These are phyloP conservation scores for Laodelphax striatellus DNA, from an alignment of 1,140 invertebrate genomes.

Conservation along the genomic window DNA sequence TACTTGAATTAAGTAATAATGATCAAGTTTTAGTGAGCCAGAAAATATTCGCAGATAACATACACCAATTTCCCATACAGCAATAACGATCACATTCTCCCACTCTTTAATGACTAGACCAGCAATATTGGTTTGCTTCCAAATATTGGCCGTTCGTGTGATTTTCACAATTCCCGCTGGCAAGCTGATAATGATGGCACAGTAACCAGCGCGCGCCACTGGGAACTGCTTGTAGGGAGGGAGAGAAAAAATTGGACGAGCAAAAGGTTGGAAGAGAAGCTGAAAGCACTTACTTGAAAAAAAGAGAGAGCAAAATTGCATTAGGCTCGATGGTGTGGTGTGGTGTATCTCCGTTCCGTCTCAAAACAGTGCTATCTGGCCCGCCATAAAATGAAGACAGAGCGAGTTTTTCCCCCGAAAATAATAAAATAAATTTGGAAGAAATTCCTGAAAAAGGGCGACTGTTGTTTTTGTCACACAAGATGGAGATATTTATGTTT, in stretches of 20 bases:
- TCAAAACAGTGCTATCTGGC: too few relatives aligned
- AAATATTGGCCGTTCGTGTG: neutral
- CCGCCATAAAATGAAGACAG: conserved; percentile 1
- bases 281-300: neutral
- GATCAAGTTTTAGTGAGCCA: too few relatives aligned
- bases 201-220: neutral
- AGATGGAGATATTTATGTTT: too few relatives aligned
- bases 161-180: neutral
- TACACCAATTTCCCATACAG: too few relatives aligned
- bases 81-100: neutral
- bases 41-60: too few relatives aligned
- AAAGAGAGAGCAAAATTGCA: neutral
- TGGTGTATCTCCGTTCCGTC: too few relatives aligned
- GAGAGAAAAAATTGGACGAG: conserved; percentile 1
- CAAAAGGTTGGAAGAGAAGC: neutral
- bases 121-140: neutral
- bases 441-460: neutral
- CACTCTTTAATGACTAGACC: neutral
- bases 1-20: too few relatives aligned
- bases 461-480: neutral
- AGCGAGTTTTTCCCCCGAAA: neutral
- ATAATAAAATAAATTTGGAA: conserved; percentile 3
- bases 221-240: neutral
- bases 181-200: neutral
- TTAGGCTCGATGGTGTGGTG: neutral